These are phyloP conservation scores for Leptopilina boulardi DNA, from an alignment of 1,140 invertebrate genomes.

Conservation along the genomic window DNA sequence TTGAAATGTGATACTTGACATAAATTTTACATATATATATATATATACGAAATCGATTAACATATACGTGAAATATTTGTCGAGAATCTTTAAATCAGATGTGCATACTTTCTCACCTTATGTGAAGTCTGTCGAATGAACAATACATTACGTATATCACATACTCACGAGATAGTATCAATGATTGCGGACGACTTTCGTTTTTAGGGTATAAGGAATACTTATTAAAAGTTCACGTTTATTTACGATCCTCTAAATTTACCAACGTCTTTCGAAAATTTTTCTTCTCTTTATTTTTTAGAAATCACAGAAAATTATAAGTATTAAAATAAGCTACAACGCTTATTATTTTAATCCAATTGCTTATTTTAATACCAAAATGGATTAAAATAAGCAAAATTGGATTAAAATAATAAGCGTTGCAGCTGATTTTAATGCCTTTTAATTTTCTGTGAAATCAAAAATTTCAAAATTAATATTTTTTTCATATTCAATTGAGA, in stretches of 20 bases:
- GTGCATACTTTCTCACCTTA: constrained; percentile 19
- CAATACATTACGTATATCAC: constrained; percentile 25
- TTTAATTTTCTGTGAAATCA: too few relatives aligned
- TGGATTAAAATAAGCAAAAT: too few relatives aligned
- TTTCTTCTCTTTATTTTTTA: too few relatives aligned
- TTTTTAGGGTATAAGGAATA: background rate
- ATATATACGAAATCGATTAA: constrained; percentile 21
- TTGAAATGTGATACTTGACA: background rate
- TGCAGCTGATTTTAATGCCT: too few relatives aligned
- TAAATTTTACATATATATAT: background rate
- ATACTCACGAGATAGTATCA: constrained; percentile 28
- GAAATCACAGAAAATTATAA: too few relatives aligned
- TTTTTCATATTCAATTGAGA: too few relatives aligned
- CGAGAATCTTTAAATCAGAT: constrained; percentile 4
- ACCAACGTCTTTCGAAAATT: background rate
- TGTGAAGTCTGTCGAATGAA: constrained; percentile 25
- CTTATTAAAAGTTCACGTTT: background rate
- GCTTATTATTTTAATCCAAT: too few relatives aligned
- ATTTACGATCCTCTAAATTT: background rate
- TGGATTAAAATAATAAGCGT: too few relatives aligned
- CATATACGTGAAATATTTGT: constrained; percentile 22
- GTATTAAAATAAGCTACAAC: too few relatives aligned
- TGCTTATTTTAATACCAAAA: too few relatives aligned
- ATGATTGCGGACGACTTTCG: constrained; percentile 9
- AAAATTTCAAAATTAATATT: too few relatives aligned